These are phyloP conservation scores for Hemicentrotus pulcherrimus DNA, from an alignment of 35 echinoderm and acorn worm species.

Conservation along the genomic window DNA sequence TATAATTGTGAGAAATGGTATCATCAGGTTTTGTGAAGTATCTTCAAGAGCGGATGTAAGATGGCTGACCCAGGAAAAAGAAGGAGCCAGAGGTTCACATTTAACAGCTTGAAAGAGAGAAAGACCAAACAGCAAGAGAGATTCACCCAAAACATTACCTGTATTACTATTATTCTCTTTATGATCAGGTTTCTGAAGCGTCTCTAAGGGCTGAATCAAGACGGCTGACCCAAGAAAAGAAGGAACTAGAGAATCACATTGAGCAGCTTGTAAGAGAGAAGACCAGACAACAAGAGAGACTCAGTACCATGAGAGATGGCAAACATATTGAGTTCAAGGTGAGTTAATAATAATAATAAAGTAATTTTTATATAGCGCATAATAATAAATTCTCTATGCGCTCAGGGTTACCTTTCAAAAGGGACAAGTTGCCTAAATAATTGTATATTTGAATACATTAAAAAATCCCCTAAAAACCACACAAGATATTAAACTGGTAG, in stretches of 20 bases:
- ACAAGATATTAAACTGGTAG: too few species aligned
- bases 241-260: slow-evolving; percentile 77
- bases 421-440: too few species aligned
- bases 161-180: neutral
- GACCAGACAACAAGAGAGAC: slow-evolving; percentile 63
- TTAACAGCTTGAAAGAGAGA: slow-evolving; percentile 69
- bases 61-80: slow-evolving; percentile 43
- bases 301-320: slow-evolving; percentile 61
- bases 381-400: too few species aligned
- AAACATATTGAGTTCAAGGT: slow-evolving; percentile 89
- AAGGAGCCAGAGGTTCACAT: slow-evolving; percentile 76
- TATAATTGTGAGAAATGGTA: too few species aligned
- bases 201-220: slow-evolving; percentile 65
- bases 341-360: too few species aligned
- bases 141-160: neutral
- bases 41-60: slow-evolving; percentile 63
- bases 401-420: neutral
- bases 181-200: slow-evolving; percentile 55
- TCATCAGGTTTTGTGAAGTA: slow-evolving; percentile 61
- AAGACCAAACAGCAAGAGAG: slow-evolving; percentile 60
- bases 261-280: slow-evolving; percentile 79
- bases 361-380: too few species aligned
- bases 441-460: too few species aligned
- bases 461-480: too few species aligned
- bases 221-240: slow-evolving; percentile 52